These are phyloP conservation scores for Corydoras maculifer DNA, from an alignment of 2,113 vertebrate species.

Conservation along the genomic window DNA sequence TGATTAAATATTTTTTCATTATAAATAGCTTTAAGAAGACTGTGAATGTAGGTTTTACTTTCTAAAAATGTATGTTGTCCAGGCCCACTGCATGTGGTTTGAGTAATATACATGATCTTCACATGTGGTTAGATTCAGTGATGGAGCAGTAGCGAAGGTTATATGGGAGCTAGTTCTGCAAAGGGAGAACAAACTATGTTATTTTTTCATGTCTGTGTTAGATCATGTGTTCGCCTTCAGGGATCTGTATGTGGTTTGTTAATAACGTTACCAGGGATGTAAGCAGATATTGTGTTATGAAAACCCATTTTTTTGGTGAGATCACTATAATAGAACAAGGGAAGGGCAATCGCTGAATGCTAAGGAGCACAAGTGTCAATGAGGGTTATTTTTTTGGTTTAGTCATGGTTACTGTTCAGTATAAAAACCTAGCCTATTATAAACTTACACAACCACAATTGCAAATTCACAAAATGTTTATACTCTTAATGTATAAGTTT, in stretches of 20 bases:
- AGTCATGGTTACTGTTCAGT: neutral
- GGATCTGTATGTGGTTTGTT: conserved; percentile 18
- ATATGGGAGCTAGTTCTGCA: too few species aligned
- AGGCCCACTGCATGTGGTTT: conserved; percentile 31
- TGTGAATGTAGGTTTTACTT: conserved; percentile 44
- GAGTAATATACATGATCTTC: conserved; percentile 17
- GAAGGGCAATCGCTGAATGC: conserved; percentile 13
- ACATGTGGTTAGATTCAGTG: conserved; percentile 41
- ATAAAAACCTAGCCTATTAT: too few species aligned
- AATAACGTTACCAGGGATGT: conserved; percentile 27
- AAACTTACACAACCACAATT: too few species aligned
- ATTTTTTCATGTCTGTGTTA: neutral
- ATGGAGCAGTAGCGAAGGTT: neutral
- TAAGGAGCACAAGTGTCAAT: neutral
- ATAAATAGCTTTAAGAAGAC: conserved; percentile 38
- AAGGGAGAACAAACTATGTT: conserved; percentile 22
- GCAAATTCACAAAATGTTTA: too few species aligned
- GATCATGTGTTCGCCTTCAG: conserved; percentile 10
- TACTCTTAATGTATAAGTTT: too few species aligned
- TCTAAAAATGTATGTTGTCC: conserved; percentile 50
- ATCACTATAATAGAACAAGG: neutral
- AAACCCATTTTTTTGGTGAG: neutral
- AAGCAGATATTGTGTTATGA: conserved; percentile 26
- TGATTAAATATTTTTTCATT: conserved; percentile 51
- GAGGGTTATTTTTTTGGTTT: neutral